These are phyloP conservation scores for Liopterus haemorrhoidalis DNA, from an alignment of 2,888 invertebrate genomes.

Conservation along the genomic window DNA sequence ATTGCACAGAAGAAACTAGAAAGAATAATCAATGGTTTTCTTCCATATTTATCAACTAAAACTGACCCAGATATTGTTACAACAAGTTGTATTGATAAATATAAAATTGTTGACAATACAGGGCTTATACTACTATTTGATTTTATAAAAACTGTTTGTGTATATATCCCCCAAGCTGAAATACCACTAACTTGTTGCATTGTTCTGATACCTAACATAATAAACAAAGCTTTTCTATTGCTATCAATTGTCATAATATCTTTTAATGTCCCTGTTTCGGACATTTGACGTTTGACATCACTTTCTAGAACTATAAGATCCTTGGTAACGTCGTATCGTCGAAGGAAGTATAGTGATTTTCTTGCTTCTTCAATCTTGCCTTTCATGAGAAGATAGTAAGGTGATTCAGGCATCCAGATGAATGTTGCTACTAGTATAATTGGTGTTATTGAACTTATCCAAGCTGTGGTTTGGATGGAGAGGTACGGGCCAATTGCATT, in stretches of 20 bases:
- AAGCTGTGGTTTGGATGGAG: conserved; percentile 9
- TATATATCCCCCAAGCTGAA: conserved; percentile 35
- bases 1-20: conserved; percentile 46
- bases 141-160: conserved; percentile 39
- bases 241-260: conserved; percentile 52
- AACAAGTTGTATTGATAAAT: conserved; percentile 43
- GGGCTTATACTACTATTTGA: conserved; percentile 38
- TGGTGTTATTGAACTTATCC: conserved; percentile 19
- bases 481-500: conserved; percentile 15
- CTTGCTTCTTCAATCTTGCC: conserved; percentile 30
- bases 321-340: conserved; percentile 33
- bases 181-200: conserved; percentile 38
- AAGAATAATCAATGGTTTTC: conserved; percentile 44
- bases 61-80: conserved; percentile 37
- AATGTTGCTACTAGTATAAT: conserved; percentile 22
- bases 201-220: conserved; percentile 49
- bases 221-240: conserved; percentile 56
- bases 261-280: conserved; percentile 46
- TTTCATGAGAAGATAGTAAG: conserved; percentile 27
- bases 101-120: conserved; percentile 43
- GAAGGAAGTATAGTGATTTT: conserved; percentile 33
- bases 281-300: conserved; percentile 38
- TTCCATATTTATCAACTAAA: conserved; percentile 42
- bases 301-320: conserved; percentile 33
- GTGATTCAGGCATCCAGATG: conserved; percentile 29